These are phyloP conservation scores for Drosophila paranaensis DNA, from an alignment of 2,888 invertebrate genomes.

Conservation along the genomic window DNA sequence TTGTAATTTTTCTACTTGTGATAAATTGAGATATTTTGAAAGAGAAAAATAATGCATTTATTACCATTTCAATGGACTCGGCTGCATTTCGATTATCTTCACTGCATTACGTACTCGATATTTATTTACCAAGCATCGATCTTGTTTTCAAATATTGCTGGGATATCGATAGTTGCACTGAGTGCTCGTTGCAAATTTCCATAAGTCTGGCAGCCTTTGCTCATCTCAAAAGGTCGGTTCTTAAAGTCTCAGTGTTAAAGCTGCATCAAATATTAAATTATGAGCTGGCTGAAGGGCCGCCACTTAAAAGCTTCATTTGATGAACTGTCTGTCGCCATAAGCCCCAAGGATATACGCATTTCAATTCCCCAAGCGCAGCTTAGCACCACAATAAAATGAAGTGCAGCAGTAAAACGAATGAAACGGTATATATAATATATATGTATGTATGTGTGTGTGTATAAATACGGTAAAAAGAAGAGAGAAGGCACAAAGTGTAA, in stretches of 20 bases:
- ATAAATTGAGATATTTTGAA: no score
- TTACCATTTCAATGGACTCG: not conserved
- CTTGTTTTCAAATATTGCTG: no score
- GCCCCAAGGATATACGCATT: constrained; percentile 68
- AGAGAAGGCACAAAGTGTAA: constrained; percentile 50
- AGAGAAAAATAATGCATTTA: no score
- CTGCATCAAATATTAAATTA: constrained; percentile 52
- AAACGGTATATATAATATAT: not conserved
- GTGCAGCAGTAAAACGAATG: constrained; percentile 72
- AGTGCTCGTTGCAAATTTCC: not conserved
- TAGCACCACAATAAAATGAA: constrained; percentile 77
- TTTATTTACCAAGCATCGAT: not conserved
- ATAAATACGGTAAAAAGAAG: constrained; percentile 1
- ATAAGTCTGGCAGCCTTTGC: not conserved
- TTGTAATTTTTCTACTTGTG: no score
- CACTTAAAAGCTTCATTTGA: constrained; percentile 66
- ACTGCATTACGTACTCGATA: not conserved
- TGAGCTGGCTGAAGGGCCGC: constrained; percentile 27
- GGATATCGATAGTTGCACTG: not conserved
- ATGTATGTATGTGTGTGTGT: not conserved
- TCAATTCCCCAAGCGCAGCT: constrained; percentile 76
- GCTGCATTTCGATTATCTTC: not conserved
- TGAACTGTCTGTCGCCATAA: constrained; percentile 67
- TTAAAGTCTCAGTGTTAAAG: constrained; percentile 14
- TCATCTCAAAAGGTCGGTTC: not conserved